Base-by-base conservation (phyloP, 35 echinoderm and acorn worm genomes). In the Heliocidaris erythrogramma region DNA sequence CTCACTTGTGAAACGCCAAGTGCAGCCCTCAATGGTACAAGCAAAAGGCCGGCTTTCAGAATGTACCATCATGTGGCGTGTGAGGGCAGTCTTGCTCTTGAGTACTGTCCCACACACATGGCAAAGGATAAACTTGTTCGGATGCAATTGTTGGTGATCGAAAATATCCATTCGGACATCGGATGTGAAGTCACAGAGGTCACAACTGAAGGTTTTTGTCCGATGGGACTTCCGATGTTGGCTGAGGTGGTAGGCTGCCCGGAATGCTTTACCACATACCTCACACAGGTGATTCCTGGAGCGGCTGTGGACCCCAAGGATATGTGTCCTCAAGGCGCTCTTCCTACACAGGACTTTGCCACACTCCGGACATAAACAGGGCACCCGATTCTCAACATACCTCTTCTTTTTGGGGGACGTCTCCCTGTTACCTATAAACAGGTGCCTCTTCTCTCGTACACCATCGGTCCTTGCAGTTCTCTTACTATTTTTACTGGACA, bases 221-320 rank as follows among this genome's bases (percentile, higher is more conserved):
- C 92, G 53, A 30, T 98, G 98, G 7, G 93, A 89, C 56, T 95
- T 97, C 42, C 96, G 94, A 86, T 98, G 98, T 48, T 90, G 94
- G 49, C 86, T 94, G 42, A 98, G 95, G 7, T 94, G 60, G 88
- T 94, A 94, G 50, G 94, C 88, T n/a, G 95, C 96, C 91, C 95
- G 95, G 85, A 98, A 98, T 3, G 98, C 96, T 92, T 97, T 97
- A 13, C 98, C 98, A 86, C 98, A 98, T 86, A 97, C 98, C 47
- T 98, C 98, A 56, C 98, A 98, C 32, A 98, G 90, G 35, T 96
- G 97, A 42, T 97, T 97, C 42, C 94, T 32, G 29, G 91, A 92
- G n/a, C 91, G 91, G 49, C 91, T 59, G 50, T 92, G 91, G 49
- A 92, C 91, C 32, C 91, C 91, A 50, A 92, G 91, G 48, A 92